A percentile compares a stretch with the other conserved stretches of the same genome.
Conservation (phyloP, 53 echinoderm and acorn worm genomes). For the Henricia sp. region DNA sequence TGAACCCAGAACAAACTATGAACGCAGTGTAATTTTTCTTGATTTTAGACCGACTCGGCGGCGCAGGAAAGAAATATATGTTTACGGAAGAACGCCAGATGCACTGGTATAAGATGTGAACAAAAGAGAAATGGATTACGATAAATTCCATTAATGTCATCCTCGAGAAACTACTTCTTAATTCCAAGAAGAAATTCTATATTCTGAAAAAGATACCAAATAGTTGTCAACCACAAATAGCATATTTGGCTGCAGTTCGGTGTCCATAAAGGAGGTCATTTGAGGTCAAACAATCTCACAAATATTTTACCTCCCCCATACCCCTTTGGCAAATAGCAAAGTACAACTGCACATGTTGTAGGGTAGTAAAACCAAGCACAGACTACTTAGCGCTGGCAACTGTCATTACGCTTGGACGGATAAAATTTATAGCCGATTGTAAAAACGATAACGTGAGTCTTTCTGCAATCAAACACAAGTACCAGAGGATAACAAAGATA, state of each 20-base stretch:
- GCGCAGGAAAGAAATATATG: too few species aligned
- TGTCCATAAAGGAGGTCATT: conserved; percentile 34
- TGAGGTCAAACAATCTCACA: conserved; percentile 31
- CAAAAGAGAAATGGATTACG: too few species aligned
- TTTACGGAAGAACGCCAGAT: too few species aligned
- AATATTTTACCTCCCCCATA: background rate
- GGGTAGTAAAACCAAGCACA: background rate
- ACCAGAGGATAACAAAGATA: background rate
- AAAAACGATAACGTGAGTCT: background rate
- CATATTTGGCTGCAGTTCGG: conserved; percentile 6
- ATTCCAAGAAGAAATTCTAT: too few species aligned
- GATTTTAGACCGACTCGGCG: too few species aligned
- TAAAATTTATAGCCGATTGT: conserved; percentile 41
- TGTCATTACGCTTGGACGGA: background rate
- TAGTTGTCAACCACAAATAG: too few species aligned
- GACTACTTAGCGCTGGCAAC: conserved; percentile 13
- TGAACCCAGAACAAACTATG: too few species aligned
- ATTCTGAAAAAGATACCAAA: too few species aligned
- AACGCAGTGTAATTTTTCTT: too few species aligned
- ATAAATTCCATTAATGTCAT: too few species aligned
- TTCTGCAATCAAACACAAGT: background rate
- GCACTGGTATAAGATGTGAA: too few species aligned
- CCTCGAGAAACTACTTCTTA: too few species aligned
- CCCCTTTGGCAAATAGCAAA: conserved; percentile 26
- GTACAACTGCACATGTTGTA: conserved; percentile 41